These are phyloP conservation scores for Scaptomyza pallida DNA, from an alignment of 1,140 invertebrate species.

Conservation along the genomic window DNA sequence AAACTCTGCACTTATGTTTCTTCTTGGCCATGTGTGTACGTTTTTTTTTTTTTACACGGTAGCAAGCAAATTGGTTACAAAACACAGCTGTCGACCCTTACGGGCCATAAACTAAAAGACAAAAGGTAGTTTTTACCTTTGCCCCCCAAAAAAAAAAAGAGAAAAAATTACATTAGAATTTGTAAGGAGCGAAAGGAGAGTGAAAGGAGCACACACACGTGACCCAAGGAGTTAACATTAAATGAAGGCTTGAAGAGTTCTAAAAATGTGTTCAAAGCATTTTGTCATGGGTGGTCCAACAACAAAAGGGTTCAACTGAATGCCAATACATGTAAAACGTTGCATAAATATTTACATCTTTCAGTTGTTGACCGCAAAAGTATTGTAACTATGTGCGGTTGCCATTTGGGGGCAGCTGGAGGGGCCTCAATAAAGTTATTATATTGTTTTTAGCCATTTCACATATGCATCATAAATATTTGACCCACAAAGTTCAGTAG, in stretches of 20 bases:
- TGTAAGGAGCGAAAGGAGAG: constrained; percentile 8
- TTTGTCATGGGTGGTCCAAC: constrained; percentile 49
- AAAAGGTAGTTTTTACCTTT: constrained; percentile 54
- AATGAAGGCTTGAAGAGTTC: constrained; percentile 24
- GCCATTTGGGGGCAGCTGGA: constrained; percentile 4
- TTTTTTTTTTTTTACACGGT: constrained; percentile 61
- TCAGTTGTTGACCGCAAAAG: constrained; percentile 30
- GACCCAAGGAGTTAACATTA: constrained; percentile 42
- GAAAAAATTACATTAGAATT: constrained; percentile 62
- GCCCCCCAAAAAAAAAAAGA: constrained; percentile 18
- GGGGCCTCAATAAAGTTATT: constrained; percentile 16
- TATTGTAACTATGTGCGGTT: constrained; percentile 39
- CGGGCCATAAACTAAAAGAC: constrained; percentile 75
- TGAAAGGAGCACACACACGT: constrained; percentile 24
- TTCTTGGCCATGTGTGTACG: neutral
- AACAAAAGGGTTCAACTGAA: constrained; percentile 52
- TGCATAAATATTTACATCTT: constrained; percentile 40
- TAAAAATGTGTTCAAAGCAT: constrained; percentile 41
- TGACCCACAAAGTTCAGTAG: constrained; percentile 34
- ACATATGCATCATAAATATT: constrained; percentile 8
- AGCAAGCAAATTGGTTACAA: constrained; percentile 75
- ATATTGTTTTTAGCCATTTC: constrained; percentile 6
- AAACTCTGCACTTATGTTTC: constrained; percentile 60
- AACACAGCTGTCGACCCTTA: constrained; percentile 78
- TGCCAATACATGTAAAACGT: constrained; percentile 47